These are phyloP conservation scores for Metopolophium dirhodum DNA, from an alignment of 1,140 invertebrate species.

Conservation along the genomic window DNA sequence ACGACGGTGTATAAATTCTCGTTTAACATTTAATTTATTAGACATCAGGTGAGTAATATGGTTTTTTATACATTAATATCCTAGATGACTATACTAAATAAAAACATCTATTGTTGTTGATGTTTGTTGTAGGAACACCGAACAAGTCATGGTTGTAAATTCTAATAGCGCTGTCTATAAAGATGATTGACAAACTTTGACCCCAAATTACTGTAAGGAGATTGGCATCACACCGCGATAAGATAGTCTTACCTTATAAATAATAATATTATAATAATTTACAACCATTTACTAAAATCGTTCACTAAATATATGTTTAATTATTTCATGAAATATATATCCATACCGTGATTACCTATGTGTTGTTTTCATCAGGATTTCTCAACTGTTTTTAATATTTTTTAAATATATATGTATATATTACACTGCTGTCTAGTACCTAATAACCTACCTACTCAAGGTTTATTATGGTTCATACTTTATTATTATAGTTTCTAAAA, in stretches of 20 bases:
- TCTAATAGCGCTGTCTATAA: background rate
- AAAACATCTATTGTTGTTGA: background rate
- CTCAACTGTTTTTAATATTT: background rate
- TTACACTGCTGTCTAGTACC: background rate
- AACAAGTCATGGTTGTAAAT: background rate
- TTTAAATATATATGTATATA: background rate
- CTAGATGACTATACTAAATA: constrained; percentile 3
- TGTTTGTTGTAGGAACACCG: background rate
- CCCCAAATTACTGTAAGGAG: background rate
- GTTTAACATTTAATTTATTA: background rate
- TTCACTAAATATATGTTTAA: background rate
- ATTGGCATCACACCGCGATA: background rate
- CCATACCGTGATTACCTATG: background rate
- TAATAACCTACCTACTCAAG: background rate
- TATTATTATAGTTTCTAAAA: background rate
- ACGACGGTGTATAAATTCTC: background rate
- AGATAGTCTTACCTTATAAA: background rate
- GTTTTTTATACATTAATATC: constrained; percentile 22
- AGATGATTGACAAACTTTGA: background rate
- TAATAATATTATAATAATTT: background rate
- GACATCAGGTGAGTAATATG: background rate
- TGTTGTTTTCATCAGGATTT: background rate
- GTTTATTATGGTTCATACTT: background rate
- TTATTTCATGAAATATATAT: background rate
- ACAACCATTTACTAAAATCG: background rate